Conservation (phyloP, 1,140 invertebrate genomes). For the Caenorhabditis elegans region DNA sequence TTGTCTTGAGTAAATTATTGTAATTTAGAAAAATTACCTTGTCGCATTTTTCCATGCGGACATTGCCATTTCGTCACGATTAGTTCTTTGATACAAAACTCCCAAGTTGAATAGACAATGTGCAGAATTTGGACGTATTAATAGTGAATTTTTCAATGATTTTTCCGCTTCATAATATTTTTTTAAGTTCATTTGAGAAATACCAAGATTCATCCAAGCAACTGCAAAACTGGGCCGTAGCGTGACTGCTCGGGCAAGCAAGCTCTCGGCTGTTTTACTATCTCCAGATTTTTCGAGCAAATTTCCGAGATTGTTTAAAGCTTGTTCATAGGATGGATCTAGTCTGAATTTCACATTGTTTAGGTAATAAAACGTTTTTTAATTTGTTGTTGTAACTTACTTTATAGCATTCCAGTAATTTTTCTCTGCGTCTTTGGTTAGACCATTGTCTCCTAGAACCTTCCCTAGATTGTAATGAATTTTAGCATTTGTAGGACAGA, state of each 20-base stretch:
- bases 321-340: constrained; percentile 88
- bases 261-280: constrained; percentile 76
- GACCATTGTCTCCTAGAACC: constrained; percentile 77
- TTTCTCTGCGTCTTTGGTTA: constrained; percentile 74
- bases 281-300: constrained; percentile 79
- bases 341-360: constrained; percentile 70
- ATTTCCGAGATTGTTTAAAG: constrained; percentile 95
- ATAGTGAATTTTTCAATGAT: constrained; percentile 71
- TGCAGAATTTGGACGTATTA: constrained; percentile 78
- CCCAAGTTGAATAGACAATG: constrained; percentile 92
- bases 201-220: constrained; percentile 97
- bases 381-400: constrained; percentile 67
- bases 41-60: constrained; percentile 81
- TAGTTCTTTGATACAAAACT: constrained; percentile 77
- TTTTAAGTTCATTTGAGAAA: constrained; percentile 78
- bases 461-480: constrained; percentile 94
- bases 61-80: constrained; percentile 72
- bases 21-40: neutral
- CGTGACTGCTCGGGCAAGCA: constrained; percentile 76
- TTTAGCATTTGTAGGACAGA: constrained; percentile 79
- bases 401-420: constrained; percentile 79
- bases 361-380: too few relatives aligned
- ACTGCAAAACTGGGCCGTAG: constrained; percentile 81
- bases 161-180: constrained; percentile 68
- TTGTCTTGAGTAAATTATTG: neutral